Base-by-base conservation (phyloP, 2,113 vertebrate genomes). In the Motacilla alba region DNA sequence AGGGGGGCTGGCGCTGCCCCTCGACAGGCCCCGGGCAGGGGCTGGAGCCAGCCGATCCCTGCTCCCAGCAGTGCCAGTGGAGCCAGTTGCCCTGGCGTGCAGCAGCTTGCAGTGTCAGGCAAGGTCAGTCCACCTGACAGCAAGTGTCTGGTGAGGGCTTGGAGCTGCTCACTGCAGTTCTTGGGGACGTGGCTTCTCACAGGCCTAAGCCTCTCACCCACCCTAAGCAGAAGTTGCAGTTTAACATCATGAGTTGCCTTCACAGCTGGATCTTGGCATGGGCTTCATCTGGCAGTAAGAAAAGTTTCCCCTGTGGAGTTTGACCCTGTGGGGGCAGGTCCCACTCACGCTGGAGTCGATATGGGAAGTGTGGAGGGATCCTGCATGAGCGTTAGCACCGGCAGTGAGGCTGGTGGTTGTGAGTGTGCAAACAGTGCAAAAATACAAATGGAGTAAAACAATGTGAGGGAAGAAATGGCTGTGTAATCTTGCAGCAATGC, bases 371-470 rank as follows among this genome's bases (percentile, higher is more conserved):
- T 24, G 37, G 24, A 15, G 62, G 73, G 22, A 47, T 24, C 43
- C 66, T 28, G 0, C 4, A 3, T 2, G n/a, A 30, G 2, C 0
- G 0, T 5, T 2, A 11, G 74, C 10, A 9, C 47, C 1, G 18
- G 56, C 43, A 20, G 27, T 1, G 9, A 35, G 59, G 87, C 44
- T 52, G 43, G 28, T 47, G 89, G 8, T 75, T 44, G 41, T 60
- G 30, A 58, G 37, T 23, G 22, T 41, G 70, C 59, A 73, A 83
- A 49, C 4, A 31, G 28, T 82, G 75, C 66, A 69, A 33, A 91
- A 89, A 67, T n/a, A 70, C 24, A 76, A 91, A n/a, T 2, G 22
- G 52, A 82, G 35, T 46, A 26, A 85, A 82, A 69, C 39, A 55
- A 27, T 69, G 35, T 14, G 41, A 59, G 72, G 43, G 63, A 69